Conservation (phyloP, 2,113 vertebrate species). For the Cyanoderma ruficeps region DNA sequence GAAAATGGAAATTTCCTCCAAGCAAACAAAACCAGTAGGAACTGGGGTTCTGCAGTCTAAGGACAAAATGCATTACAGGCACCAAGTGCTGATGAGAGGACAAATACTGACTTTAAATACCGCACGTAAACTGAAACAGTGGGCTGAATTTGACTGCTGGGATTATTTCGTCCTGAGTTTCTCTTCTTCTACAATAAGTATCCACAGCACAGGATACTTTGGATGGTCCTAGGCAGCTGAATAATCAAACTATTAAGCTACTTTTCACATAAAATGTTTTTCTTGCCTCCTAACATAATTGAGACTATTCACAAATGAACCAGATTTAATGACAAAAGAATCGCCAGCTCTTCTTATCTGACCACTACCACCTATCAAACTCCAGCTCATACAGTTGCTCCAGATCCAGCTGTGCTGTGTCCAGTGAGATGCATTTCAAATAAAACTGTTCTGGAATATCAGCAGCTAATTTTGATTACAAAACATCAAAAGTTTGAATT, state of each 20-base stretch:
- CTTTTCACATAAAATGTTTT: neutral
- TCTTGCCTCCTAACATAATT: neutral
- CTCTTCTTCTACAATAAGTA: neutral
- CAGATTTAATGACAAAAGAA: neutral
- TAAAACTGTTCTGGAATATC: neutral
- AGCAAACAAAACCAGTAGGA: neutral
- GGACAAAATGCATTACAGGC: neutral
- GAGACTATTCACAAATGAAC: neutral
- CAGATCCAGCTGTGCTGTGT: neutral
- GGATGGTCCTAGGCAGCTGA: neutral
- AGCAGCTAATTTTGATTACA: neutral
- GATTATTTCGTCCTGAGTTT: neutral
- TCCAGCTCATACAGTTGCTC: neutral
- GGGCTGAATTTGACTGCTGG: neutral
- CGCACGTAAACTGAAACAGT: neutral
- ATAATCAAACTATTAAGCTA: neutral
- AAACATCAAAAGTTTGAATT: neutral
- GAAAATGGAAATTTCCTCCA: neutral
- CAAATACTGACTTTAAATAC: neutral
- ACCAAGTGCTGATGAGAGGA: neutral
- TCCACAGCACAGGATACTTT: neutral
- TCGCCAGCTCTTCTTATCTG: neutral
- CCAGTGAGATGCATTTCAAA: neutral
- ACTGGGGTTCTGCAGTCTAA: neutral
- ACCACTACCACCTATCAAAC: neutral